phyloP scores from a whole-genome alignment of 2,113 vertebrate genomes.

The Petaurus breviceps region DNA sequence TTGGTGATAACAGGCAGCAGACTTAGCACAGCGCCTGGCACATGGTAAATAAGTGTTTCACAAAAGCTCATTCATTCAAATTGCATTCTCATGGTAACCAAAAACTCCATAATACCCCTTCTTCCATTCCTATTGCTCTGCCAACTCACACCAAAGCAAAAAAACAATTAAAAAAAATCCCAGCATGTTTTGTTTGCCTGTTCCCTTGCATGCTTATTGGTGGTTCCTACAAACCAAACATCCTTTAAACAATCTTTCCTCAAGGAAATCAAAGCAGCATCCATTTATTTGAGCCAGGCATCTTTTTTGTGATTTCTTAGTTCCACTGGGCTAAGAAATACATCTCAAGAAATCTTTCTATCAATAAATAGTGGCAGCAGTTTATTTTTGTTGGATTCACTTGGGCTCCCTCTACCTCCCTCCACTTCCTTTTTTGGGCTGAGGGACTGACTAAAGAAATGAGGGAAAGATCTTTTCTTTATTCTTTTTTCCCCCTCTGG shows the following conservation, averaged over 20 bases:
- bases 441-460: constrained; percentile 57
- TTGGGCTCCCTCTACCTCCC: neutral
- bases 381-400: constrained; percentile 55
- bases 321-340: neutral
- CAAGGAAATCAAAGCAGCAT: constrained; percentile 38
- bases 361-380: constrained; percentile 59
- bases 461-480: constrained; percentile 8
- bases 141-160: constrained; percentile 3
- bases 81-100: neutral
- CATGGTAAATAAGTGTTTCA: neutral
- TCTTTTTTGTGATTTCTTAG: constrained; percentile 13
- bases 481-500: constrained; percentile 57
- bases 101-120: neutral
- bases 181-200: neutral
- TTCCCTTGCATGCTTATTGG: neutral
- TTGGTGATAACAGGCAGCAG: neutral
- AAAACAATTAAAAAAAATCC: neutral
- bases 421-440: constrained; percentile 46
- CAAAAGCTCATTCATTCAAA: neutral
- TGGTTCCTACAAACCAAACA: constrained; percentile 44
- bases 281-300: neutral
- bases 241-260: constrained; percentile 53
- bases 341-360: constrained; percentile 51
- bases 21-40: neutral
- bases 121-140: neutral